These are phyloP conservation scores for Nothobranchius furzeri DNA, from an alignment of 2,113 vertebrate genomes.

Conservation along the genomic window DNA sequence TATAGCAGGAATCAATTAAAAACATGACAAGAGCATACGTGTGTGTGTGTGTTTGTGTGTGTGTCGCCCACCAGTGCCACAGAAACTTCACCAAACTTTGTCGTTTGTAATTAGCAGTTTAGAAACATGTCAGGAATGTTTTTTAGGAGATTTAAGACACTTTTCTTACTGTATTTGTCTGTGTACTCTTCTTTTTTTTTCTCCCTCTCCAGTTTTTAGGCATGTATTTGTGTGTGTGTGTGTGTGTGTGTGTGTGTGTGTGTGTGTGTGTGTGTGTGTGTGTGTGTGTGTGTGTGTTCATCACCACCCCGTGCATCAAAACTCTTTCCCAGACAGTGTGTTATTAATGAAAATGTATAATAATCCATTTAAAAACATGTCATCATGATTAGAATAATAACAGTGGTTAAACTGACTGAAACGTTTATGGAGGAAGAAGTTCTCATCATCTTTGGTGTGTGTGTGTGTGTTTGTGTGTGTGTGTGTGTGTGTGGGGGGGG, in stretches of 20 bases:
- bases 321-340: constrained; percentile 62
- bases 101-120: constrained; percentile 65
- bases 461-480: constrained; percentile 36
- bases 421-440: constrained; percentile 52
- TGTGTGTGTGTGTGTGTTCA: constrained; percentile 9
- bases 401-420: constrained; percentile 71
- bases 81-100: constrained; percentile 55
- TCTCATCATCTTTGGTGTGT: constrained; percentile 42
- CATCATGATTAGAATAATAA: constrained; percentile 79
- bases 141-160: constrained; percentile 1
- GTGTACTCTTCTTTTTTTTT: neutral
- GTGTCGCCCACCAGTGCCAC: constrained; percentile 41
- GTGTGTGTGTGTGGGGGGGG: constrained; percentile 11
- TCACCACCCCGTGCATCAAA: constrained; percentile 49
- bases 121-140: constrained; percentile 52
- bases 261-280: constrained; percentile 1
- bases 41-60: constrained; percentile 22
- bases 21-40: constrained; percentile 58
- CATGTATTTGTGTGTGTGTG: too few species aligned
- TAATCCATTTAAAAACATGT: constrained; percentile 80
- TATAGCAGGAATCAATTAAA: constrained; percentile 72
- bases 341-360: constrained; percentile 78
- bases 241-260: constrained; percentile 7
- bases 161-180: constrained; percentile 9
- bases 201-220: neutral